Conservation (phyloP, 1,140 invertebrate genomes). For the Drosophila paulistorum region DNA sequence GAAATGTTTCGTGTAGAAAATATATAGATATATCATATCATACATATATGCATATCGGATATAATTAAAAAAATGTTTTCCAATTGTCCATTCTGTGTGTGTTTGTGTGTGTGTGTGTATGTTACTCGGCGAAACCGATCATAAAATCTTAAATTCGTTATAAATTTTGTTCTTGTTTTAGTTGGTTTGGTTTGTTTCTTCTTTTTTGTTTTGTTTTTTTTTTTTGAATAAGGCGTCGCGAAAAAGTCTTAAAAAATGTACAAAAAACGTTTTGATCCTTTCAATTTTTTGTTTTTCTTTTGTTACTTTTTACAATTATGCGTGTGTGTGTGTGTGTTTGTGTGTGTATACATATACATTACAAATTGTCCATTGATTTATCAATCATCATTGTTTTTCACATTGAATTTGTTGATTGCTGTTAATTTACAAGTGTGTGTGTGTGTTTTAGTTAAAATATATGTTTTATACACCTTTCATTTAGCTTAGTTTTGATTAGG, state of each 20-base stretch:
- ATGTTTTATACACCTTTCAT: slow-evolving; percentile 50
- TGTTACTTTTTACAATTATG: slow-evolving; percentile 61
- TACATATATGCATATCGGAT: not conserved
- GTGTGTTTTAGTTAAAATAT: slow-evolving; percentile 50
- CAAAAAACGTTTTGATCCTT: slow-evolving; percentile 40
- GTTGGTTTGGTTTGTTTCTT: slow-evolving; percentile 43
- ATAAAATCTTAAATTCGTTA: slow-evolving; percentile 56
- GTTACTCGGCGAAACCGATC: slow-evolving; percentile 57
- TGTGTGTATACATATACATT: slow-evolving; percentile 56
- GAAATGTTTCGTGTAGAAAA: slow-evolving; percentile 43
- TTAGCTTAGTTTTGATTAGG: slow-evolving; percentile 3
- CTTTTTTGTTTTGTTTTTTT: slow-evolving; percentile 37
- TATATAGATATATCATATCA: slow-evolving; percentile 18
- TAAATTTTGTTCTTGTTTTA: slow-evolving; percentile 53
- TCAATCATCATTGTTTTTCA: slow-evolving; percentile 2
- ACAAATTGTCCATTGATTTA: not conserved
- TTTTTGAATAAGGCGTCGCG: slow-evolving; percentile 68
- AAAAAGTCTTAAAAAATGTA: slow-evolving; percentile 73
- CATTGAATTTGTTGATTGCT: slow-evolving; percentile 18
- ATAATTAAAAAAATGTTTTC: slow-evolving; percentile 52
- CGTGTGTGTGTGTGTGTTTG: slow-evolving; percentile 19
- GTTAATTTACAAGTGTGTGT: slow-evolving; percentile 70
- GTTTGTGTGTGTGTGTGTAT: slow-evolving; percentile 34
- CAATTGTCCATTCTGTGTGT: slow-evolving; percentile 24
- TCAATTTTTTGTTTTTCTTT: slow-evolving; percentile 47